Percentiles rank a stretch among this genome's conserved stretches.
phyloP scores from a whole-genome alignment of 2,113 vertebrate genomes.

The Coturnix japonica region DNA sequence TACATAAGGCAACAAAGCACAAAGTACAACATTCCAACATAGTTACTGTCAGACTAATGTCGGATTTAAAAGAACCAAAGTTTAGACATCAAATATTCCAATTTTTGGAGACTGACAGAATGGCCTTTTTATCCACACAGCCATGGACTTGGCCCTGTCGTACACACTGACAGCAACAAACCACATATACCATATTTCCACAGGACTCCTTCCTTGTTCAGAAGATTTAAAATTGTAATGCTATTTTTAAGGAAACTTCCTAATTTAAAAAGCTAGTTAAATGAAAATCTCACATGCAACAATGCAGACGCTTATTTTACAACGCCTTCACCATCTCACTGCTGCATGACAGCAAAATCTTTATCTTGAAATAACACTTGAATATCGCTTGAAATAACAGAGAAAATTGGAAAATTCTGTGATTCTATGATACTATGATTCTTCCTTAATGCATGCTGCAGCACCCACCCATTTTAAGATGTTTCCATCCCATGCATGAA shows the following conservation, averaged over 20 bases:
- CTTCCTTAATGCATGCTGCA: background rate
- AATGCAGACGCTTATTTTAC: background rate
- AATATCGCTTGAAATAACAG: background rate
- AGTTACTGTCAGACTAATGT: background rate
- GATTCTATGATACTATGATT: too few species aligned
- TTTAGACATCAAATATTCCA: background rate
- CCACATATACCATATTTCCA: background rate
- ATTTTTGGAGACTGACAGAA: background rate
- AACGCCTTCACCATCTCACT: background rate
- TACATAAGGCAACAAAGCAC: background rate
- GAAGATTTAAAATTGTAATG: background rate
- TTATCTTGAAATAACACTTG: background rate
- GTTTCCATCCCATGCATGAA: background rate
- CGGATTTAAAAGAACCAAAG: background rate
- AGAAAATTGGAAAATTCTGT: background rate
- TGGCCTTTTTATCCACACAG: background rate
- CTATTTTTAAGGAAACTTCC: background rate
- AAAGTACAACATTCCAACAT: background rate
- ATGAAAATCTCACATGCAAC: background rate
- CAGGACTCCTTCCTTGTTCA: background rate
- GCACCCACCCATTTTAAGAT: background rate
- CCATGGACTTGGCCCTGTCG: background rate
- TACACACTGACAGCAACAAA: background rate
- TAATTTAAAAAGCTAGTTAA: background rate
- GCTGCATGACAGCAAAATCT: background rate